Conservation (phyloP, 2,888 invertebrate species). For the Eupithecia pulchellata region DNA sequence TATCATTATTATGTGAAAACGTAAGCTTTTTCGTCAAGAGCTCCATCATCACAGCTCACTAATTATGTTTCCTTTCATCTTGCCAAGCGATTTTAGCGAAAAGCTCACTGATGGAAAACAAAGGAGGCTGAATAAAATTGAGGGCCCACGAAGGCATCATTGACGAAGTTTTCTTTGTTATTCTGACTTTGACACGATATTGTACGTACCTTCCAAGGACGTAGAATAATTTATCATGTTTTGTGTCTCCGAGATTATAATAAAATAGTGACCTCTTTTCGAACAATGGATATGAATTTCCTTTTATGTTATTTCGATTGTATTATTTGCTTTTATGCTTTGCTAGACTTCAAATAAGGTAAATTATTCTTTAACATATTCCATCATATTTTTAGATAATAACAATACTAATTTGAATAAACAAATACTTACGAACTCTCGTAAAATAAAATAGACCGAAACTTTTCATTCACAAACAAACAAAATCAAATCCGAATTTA, state of each 20-base stretch:
- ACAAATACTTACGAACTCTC: conserved; percentile 67
- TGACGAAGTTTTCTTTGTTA: conserved; percentile 70
- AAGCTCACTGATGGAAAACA: conserved; percentile 63
- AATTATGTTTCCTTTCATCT: conserved; percentile 75
- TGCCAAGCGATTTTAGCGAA: conserved; percentile 68
- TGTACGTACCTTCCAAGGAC: conserved; percentile 25
- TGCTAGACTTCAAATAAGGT: background rate
- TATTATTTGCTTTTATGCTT: background rate
- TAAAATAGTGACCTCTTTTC: conserved; percentile 19
- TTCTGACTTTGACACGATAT: conserved; percentile 49
- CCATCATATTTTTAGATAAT: background rate
- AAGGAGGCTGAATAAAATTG: conserved; percentile 69
- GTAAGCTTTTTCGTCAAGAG: conserved; percentile 41
- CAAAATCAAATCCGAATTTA: conserved; percentile 36
- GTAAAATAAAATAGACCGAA: conserved; percentile 55
- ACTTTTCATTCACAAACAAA: conserved; percentile 43
- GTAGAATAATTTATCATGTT: conserved; percentile 32
- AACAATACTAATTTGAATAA: background rate
- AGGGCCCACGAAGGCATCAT: conserved; percentile 59
- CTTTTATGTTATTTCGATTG: conserved; percentile 11
- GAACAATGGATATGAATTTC: conserved; percentile 23
- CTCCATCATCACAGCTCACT: conserved; percentile 52
- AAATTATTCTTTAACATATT: background rate
- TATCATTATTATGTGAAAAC: background rate
- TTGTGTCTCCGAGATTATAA: conserved; percentile 21